Base-by-base conservation (phyloP, 2,113 vertebrate species). In the Eulemur rufifrons region DNA sequence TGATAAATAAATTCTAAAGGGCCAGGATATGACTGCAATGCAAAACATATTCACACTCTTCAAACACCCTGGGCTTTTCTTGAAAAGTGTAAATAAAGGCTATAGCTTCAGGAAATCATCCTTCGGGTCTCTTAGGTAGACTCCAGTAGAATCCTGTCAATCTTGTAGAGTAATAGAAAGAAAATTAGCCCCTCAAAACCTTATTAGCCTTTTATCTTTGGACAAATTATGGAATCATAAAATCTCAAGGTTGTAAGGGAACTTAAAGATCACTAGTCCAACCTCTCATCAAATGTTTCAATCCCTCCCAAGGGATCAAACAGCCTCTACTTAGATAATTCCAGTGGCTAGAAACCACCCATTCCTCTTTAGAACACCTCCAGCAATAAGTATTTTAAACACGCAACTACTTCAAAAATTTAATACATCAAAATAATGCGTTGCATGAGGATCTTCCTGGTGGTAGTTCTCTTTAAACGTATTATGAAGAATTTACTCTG, bases 151-250 rank as follows among this genome's bases (percentile, higher is more conserved):
- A 90, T 63, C 74, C 15, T 27, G 52, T 45, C 52, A 63, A 63
- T 91, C 68, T 68, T 52, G 77, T 3, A 54, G 14, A 86, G 39
- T 77, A 93, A 71, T n/a, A 86, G 39, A 47, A 85, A 90, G 81
- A 81, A 95, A 86, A 93, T 59, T 89, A 86, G 54, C 45, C 23
- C 73, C 73, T 50, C 27, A 23, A 95, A 94, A 64, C 11, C 2
- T 68, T 32, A 32, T 52, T 52, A 89, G 63, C 34, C 39, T 81
- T 86, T 18, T 61, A 20, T 90, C 13, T 74, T 94, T 76, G 14
- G n/a, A 87, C 29, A 77, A 76, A 7, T 81, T 74, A 59, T 59
- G 91, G 32, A 82, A 97, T 54, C 8, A 83, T 78, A 92, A 93
- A 66, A 54, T 87, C 37, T 90, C 20, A 88, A 78, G 17, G 32